Evolutionary conservation across 2,113 vertebrate genomes (phyloP).

Genomic region (Malaclemys terrapin): DNA sequence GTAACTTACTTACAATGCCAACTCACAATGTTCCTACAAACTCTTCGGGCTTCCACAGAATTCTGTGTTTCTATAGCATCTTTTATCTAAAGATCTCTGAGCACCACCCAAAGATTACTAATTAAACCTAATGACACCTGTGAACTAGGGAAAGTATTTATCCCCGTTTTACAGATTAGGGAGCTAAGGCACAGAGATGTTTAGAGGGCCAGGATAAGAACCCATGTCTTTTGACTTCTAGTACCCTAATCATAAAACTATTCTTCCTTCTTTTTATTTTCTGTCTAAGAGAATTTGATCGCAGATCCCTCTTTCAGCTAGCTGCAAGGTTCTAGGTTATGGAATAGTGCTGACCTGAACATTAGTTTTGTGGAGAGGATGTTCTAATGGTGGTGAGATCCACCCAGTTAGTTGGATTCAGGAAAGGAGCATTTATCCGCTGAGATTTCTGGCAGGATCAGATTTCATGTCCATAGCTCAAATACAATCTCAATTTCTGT

Average conservation of each 20-base stretch:
- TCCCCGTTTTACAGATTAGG: neutral
- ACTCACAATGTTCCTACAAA: neutral
- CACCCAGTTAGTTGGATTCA: neutral
- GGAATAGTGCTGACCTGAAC: neutral
- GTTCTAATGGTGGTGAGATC: neutral
- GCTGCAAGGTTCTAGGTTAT: neutral
- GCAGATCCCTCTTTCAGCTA: neutral
- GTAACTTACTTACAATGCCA: neutral
- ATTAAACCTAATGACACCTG: neutral
- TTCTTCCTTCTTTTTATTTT: neutral
- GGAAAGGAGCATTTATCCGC: neutral
- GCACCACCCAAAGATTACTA: neutral
- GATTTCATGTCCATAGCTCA: neutral
- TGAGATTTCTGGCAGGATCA: neutral
- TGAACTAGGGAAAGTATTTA: neutral
- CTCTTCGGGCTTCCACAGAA: neutral
- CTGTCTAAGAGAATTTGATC: neutral
- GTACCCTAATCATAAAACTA: neutral
- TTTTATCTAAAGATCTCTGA: slow-evolving; percentile 30
- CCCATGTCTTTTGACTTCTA: neutral
- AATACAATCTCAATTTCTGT: neutral
- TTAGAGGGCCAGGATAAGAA: neutral
- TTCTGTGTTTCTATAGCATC: neutral
- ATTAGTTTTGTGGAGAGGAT: neutral
- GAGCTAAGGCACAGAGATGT: neutral